Evolutionary conservation across 1,140 invertebrate genomes (phyloP), one percentile per base, ranked within the genome.

Genomic region (Drosophila jambulina): DNA sequence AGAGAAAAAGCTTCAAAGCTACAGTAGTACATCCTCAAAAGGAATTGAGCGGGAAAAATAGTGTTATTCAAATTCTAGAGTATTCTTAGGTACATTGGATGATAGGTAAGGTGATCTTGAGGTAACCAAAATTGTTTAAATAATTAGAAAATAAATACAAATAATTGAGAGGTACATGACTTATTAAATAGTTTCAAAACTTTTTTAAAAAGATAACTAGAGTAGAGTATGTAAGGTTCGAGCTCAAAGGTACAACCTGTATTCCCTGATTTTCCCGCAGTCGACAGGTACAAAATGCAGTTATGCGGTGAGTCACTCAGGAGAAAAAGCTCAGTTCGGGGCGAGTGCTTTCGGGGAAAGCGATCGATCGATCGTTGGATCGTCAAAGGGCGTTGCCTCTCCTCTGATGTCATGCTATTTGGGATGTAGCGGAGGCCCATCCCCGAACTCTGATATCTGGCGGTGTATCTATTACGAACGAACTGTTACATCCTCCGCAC

Each of bases 401-500:
- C 48, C 65, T 29, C 48, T 70, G 62, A 70, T 56, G 48, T 70
- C 67, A 70, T 68, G 34, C 40, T 34, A 38, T 25, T 6, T 9
- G 27, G 67, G 38, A 27, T 46, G 36, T 27, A 43, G n/a, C 40
- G 1, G 13, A 8, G 23, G n/a, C 67, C 46, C 38, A 70, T 25
- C 48, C 38, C 67, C n/a, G n/a, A 34, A 34, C 29, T 45, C 43
- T 12, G 15, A 13, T 70, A 34, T 58, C 51, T 72, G 42, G 45
- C 23, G 21, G 5, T 51, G 64, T 75, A 80, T 87, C 80, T 80
- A 54, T 72, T 72, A 49, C 36, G 34, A 74, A 60, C 78, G 40
- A 75, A 81, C 80, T 81, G 84, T 88, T 88, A 88, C 84, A 88
- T 88, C 84, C 84, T 88, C 84, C 78, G 85, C 84, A 64, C 43